These are phyloP conservation scores for Oncorhynchus masou DNA, from an alignment of 2,113 vertebrate genomes.

Conservation along the genomic window DNA sequence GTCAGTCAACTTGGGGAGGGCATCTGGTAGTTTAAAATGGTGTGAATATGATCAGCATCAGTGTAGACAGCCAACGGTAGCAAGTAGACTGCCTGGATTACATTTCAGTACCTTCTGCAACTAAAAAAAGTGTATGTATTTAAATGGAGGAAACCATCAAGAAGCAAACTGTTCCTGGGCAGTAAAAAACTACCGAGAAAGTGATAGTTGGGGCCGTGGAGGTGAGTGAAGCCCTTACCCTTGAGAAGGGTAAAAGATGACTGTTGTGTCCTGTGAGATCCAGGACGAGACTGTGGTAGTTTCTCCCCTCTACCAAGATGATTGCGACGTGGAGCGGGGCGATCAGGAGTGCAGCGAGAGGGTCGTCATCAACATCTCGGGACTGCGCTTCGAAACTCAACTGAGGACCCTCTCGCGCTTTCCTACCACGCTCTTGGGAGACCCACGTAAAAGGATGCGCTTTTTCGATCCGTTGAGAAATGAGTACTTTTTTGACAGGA, in stretches of 20 bases:
- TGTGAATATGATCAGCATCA: conserved; percentile 70
- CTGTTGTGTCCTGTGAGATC: conserved; percentile 69
- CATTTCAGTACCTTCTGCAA: conserved; percentile 46
- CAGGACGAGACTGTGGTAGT: conserved; percentile 66
- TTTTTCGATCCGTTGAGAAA: conserved; percentile 90
- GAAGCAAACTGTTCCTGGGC: conserved; percentile 13
- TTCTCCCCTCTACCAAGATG: conserved; percentile 54
- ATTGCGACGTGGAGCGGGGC: conserved; percentile 52
- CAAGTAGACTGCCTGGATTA: conserved; percentile 41
- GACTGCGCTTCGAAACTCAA: conserved; percentile 92
- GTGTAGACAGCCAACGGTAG: conserved; percentile 46
- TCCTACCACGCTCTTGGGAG: conserved; percentile 86
- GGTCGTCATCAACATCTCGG: conserved; percentile 91
- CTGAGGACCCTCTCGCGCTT: conserved; percentile 87
- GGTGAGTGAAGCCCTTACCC: conserved; percentile 56
- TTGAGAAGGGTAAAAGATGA: conserved; percentile 67
- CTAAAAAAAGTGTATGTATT: conserved; percentile 52
- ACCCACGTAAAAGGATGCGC: conserved; percentile 86
- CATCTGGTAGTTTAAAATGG: conserved; percentile 72
- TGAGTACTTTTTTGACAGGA: conserved; percentile 95
- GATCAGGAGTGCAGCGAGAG: conserved; percentile 83
- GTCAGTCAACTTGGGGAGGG: conserved; percentile 71
- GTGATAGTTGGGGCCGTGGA: conserved; percentile 45
- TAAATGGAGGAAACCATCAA: conserved; percentile 52
- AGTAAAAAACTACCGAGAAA: not conserved